Percentiles rank a stretch among this genome's conserved stretches.
Evolutionary conservation across 2,113 vertebrate species (phyloP).

Genomic region (Scortum barcoo): DNA sequence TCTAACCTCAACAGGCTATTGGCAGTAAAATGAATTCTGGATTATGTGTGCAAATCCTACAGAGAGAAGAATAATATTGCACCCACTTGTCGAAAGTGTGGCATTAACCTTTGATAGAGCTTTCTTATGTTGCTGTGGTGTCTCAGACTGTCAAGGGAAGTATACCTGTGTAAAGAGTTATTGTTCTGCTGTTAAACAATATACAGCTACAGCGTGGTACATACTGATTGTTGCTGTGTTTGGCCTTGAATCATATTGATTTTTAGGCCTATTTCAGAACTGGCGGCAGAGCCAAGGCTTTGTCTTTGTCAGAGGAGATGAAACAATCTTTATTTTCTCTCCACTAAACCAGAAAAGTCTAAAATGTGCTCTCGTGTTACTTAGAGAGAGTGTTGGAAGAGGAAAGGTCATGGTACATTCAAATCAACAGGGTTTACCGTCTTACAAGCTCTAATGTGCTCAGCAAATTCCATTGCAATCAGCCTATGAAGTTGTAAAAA

Average conservation of each 20-base stretch:
- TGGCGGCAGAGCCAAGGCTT: conserved; percentile 37
- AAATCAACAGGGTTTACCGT: too few relatives aligned
- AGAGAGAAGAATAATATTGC: neutral
- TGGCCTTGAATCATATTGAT: conserved; percentile 63
- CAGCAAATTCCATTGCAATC: neutral
- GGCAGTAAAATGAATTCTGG: neutral
- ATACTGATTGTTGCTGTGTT: conserved; percentile 34
- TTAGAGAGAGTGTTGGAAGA: neutral
- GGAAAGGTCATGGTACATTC: neutral
- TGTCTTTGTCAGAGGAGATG: conserved; percentile 37
- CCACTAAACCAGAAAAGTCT: conserved; percentile 20
- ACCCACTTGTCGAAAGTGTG: neutral
- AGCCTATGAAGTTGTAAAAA: neutral
- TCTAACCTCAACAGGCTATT: neutral
- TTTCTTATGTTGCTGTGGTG: neutral
- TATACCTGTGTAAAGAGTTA: conserved; percentile 19
- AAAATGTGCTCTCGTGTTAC: neutral
- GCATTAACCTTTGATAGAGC: conserved; percentile 16
- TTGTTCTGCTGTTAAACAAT: conserved; percentile 19
- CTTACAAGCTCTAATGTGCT: too few relatives aligned
- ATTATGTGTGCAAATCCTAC: conserved; percentile 6
- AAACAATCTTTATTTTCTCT: conserved; percentile 29
- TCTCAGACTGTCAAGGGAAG: conserved; percentile 19
- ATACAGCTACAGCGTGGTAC: conserved; percentile 9
- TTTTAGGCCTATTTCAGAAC: conserved; percentile 43